Evolutionary conservation across 1,140 invertebrate genomes (phyloP), one percentile per base, ranked within the genome.

Genomic region (Oryctes rhinoceros): DNA sequence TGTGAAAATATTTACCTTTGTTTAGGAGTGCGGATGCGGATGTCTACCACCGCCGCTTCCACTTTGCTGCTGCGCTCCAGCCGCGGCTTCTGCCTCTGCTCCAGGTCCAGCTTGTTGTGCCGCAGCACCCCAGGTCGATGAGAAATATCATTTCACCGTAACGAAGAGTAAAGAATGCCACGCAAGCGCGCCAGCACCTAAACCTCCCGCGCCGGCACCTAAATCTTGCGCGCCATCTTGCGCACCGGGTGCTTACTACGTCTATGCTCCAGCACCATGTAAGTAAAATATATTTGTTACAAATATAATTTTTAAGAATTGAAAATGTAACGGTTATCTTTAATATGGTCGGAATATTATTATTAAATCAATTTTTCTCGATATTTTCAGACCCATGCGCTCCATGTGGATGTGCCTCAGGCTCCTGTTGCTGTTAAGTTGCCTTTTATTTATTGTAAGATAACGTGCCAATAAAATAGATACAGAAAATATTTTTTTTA

Each of bases 261-360:
- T 44, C 39, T 44, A n/a, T 6, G 53, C 53, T 18, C 15, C 53
- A 18, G 15, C 53, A n/a, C 53, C 53, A 59, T 18, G 53, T 59
- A 3, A 59, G 53, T 59, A 59, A 59, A n/a, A 59, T 53, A 59
- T n/a, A n/a, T 59, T 59, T 59, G n/a, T n/a, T 59, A 7, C n/a
- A 4, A 59, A 59, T 18, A 0, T n/a, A 59, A 48, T 48, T 48
- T 10, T 3, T 30, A 30, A 30, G 0, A 30, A 30, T 30, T 30
- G 0, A 30, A 48, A 48, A 48, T 48, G 3, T 48, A 13, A 13
- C 1, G 11, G 11, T 10, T 49, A 1, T 49, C 9, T 13, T 49
- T 7, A 13, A 4, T 10, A 15, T 53, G 7, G 49, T 48, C 4
- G 13, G 4, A 11, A 11, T n/a, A 15, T 53, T 53, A 53, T n/a